Conservation (phyloP, 2,888 invertebrate species). For the Hypomecis punctinalis region DNA sequence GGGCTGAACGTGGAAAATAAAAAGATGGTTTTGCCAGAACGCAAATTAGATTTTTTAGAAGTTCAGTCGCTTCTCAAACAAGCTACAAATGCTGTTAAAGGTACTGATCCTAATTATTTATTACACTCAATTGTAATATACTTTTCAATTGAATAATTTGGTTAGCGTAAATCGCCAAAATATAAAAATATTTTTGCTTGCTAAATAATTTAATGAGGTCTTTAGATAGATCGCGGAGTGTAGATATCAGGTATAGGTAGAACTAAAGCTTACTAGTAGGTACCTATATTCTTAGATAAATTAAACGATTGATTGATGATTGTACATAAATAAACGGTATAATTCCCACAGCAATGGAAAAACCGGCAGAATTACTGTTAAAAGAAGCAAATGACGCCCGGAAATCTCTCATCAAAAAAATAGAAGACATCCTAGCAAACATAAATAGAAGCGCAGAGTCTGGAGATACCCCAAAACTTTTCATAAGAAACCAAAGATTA, state of each 20-base stretch:
- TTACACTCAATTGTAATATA: too few relatives aligned
- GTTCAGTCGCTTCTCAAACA: constrained; percentile 63
- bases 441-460: constrained; percentile 71
- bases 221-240: too few relatives aligned
- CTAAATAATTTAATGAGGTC: too few relatives aligned
- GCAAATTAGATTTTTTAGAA: constrained; percentile 71
- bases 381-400: constrained; percentile 56
- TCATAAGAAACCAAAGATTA: constrained; percentile 73
- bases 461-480: constrained; percentile 67
- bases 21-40: constrained; percentile 61
- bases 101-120: constrained; percentile 2
- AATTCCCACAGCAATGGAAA: constrained; percentile 29
- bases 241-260: too few relatives aligned
- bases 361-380: constrained; percentile 46
- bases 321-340: too few relatives aligned
- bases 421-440: constrained; percentile 72
- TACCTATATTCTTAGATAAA: too few relatives aligned
- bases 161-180: too few relatives aligned
- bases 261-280: too few relatives aligned
- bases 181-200: too few relatives aligned
- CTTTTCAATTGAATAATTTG: too few relatives aligned
- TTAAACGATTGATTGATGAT: too few relatives aligned
- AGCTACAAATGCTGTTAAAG: constrained; percentile 25
- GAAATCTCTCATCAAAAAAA: constrained; percentile 65
- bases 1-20: constrained; percentile 36